phyloP scores from a whole-genome alignment of 1,140 invertebrate species.

The Drosophila suzukii region DNA sequence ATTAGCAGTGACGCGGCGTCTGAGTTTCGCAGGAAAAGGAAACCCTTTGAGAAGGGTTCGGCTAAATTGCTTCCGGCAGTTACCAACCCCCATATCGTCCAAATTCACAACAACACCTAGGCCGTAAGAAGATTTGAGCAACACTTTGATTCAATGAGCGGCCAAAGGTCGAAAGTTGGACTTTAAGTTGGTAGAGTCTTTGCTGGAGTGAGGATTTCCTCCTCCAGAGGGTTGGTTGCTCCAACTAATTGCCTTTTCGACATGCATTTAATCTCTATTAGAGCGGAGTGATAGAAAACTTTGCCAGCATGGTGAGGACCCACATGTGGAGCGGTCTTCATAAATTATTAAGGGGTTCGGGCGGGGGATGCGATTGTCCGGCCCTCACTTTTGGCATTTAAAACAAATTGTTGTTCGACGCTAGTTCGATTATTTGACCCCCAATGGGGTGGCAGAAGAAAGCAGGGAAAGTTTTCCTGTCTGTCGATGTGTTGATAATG shows the following conservation, averaged over 20 bases:
- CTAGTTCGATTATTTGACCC: slow-evolving; percentile 74
- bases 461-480: slow-evolving; percentile 50
- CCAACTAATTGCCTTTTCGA: slow-evolving; percentile 84
- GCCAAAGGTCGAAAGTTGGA: slow-evolving; percentile 42
- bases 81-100: slow-evolving; percentile 44
- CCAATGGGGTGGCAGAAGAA: slow-evolving; percentile 27
- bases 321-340: slow-evolving; percentile 70
- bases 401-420: slow-evolving; percentile 80
- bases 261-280: slow-evolving; percentile 84
- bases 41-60: slow-evolving; percentile 65
- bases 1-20: slow-evolving; percentile 77
- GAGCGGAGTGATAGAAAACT: slow-evolving; percentile 73
- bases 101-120: slow-evolving; percentile 55
- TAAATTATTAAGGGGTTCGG: slow-evolving; percentile 78
- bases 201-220: not conserved
- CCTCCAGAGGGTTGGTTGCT: slow-evolving; percentile 10
- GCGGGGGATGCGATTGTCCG: slow-evolving; percentile 48
- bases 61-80: slow-evolving; percentile 72
- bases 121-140: slow-evolving; percentile 70
- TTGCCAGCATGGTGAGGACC: slow-evolving; percentile 21
- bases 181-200: not conserved
- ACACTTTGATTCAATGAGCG: slow-evolving; percentile 80
- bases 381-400: slow-evolving; percentile 68
- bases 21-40: slow-evolving; percentile 38
- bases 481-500: slow-evolving; percentile 65